A percentile compares a stretch with the other conserved stretches of the same genome.
phyloP scores from a whole-genome alignment of 1,140 invertebrate genomes.

The Zaprionus gabonicus region DNA sequence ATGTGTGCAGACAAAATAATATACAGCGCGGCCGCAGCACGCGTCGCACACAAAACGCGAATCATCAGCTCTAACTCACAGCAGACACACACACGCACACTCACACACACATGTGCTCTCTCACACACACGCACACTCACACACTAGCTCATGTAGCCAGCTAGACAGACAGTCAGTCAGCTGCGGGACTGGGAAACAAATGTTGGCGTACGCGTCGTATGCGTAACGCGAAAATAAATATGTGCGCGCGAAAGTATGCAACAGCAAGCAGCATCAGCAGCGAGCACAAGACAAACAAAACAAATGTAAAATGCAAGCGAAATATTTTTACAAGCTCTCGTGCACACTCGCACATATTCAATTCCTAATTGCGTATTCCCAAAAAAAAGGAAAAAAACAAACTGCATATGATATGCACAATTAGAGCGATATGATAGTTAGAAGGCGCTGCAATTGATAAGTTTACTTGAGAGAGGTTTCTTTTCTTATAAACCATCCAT shows the following conservation, averaged over 20 bases:
- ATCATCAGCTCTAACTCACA: constrained; percentile 42
- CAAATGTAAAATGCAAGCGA: constrained; percentile 38
- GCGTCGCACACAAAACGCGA: constrained; percentile 34
- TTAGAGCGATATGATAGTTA: background rate
- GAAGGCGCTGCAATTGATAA: background rate
- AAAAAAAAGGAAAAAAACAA: background rate
- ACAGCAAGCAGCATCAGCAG: constrained; percentile 20
- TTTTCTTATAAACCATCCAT: too few species aligned
- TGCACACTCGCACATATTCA: background rate
- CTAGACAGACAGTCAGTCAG: constrained; percentile 7
- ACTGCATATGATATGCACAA: background rate
- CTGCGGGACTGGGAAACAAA: background rate
- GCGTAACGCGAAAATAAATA: constrained; percentile 68
- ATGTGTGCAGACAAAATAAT: constrained; percentile 57
- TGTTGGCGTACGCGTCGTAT: constrained; percentile 56
- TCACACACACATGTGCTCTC: background rate
- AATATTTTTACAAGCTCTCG: constrained; percentile 34
- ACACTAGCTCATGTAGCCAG: background rate
- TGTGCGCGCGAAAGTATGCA: constrained; percentile 57
- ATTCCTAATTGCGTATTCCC: background rate
- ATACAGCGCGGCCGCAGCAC: constrained; percentile 37
- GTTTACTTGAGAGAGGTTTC: too few species aligned
- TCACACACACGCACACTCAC: background rate
- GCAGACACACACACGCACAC: constrained; percentile 1
- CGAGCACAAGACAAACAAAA: constrained; percentile 32